These are phyloP conservation scores for Dissostichus mawsoni DNA, from an alignment of 2,113 vertebrate genomes.

Conservation along the genomic window DNA sequence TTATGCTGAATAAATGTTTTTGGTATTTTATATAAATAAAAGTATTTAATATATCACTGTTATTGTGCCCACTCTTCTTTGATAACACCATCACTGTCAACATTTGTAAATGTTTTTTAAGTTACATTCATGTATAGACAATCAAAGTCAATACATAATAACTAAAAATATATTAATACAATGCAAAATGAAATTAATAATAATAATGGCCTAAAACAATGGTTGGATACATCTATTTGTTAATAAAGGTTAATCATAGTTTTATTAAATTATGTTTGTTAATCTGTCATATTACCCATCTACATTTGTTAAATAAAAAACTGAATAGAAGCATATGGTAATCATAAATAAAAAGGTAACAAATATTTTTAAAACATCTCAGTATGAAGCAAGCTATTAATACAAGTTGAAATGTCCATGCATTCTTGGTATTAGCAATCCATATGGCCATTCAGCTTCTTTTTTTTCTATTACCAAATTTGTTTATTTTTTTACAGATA, in stretches of 20 bases:
- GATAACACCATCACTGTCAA: background rate
- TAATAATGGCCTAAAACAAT: background rate
- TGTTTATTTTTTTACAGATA: background rate
- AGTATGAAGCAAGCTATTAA: background rate
- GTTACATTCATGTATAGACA: too few relatives aligned
- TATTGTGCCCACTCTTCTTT: constrained; percentile 2
- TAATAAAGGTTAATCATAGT: background rate
- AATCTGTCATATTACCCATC: background rate
- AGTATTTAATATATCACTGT: constrained; percentile 68
- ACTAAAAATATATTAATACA: background rate
- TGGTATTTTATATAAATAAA: constrained; percentile 78
- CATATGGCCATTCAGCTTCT: background rate
- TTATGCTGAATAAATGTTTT: constrained; percentile 56
- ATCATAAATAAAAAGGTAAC: background rate
- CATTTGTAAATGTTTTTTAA: background rate
- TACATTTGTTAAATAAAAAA: background rate
- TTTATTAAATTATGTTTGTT: background rate
- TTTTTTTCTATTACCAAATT: background rate
- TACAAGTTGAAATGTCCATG: background rate
- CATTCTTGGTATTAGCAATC: background rate
- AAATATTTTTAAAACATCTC: background rate
- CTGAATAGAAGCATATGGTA: background rate
- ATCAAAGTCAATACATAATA: background rate
- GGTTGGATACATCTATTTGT: background rate
- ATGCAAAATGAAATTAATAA: background rate